These are phyloP conservation scores for Xiphorhynchus erythropygius DNA, from an alignment of 2,797 vertebrate species.

Conservation along the genomic window DNA sequence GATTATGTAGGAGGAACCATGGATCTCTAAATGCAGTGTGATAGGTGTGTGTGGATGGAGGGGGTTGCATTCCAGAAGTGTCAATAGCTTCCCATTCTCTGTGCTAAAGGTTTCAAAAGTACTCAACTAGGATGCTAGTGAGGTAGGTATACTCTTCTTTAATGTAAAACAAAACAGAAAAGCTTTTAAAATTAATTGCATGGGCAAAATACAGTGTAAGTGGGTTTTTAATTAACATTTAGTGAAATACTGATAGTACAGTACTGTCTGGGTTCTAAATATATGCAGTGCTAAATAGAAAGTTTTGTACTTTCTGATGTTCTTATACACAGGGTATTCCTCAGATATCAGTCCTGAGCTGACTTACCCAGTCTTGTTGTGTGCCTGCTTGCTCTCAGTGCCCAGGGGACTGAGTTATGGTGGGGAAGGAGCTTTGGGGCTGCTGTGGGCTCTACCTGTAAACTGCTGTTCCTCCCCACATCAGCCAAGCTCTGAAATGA, in stretches of 20 bases:
- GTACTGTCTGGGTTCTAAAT: background rate
- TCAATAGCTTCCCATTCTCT: background rate
- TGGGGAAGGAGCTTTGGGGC: background rate
- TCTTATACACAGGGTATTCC: background rate
- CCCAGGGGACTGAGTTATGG: background rate
- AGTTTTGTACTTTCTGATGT: background rate
- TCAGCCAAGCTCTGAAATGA: background rate
- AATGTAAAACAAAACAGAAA: background rate
- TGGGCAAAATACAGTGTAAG: background rate
- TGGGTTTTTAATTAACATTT: background rate
- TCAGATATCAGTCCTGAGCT: background rate
- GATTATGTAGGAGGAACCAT: background rate
- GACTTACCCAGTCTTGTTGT: background rate
- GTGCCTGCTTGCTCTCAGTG: background rate
- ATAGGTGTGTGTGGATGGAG: background rate
- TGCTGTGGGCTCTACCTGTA: background rate
- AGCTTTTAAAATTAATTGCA: background rate
- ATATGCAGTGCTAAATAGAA: background rate
- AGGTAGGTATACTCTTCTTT: background rate
- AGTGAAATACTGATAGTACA: background rate
- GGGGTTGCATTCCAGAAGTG: background rate
- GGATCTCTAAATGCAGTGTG: background rate
- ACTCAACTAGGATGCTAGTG: background rate
- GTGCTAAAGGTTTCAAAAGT: background rate
- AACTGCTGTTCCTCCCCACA: background rate